phyloP scores from a whole-genome alignment of 2,888 invertebrate genomes.

The Lepidonotus clava region DNA sequence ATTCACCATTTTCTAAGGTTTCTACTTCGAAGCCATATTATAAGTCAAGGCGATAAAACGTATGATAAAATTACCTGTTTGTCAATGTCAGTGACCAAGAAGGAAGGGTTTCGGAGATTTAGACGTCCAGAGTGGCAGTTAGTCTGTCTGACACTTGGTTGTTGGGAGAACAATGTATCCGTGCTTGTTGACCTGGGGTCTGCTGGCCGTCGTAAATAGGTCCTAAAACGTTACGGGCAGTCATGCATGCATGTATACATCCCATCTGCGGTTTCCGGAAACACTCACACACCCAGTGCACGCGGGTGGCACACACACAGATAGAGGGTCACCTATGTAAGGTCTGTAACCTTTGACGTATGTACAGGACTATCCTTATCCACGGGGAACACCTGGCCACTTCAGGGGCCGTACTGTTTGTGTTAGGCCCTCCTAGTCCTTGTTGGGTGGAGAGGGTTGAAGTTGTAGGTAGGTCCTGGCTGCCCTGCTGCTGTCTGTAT shows the following conservation, averaged over 20 bases:
- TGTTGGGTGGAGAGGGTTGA: not conserved
- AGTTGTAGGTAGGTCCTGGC: no score
- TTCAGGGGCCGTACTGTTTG: not conserved
- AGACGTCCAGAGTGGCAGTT: no score
- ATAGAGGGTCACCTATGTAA: not conserved
- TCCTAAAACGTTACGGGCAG: not conserved
- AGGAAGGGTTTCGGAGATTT: no score
- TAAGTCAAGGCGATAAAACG: no score
- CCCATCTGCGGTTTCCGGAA: constrained; percentile 28
- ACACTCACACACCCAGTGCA: not conserved
- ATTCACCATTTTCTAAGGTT: no score
- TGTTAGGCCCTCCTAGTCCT: not conserved
- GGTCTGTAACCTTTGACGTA: not conserved
- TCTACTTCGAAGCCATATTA: no score
- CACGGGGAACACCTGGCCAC: not conserved
- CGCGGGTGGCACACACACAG: no score
- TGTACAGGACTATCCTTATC: not conserved
- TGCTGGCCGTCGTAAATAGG: not conserved
- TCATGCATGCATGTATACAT: not conserved
- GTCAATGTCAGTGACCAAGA: no score
- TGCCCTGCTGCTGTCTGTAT: not conserved
- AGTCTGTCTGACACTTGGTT: no score
- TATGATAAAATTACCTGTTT: no score
- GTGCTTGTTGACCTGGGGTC: not conserved
- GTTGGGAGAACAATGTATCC: not conserved